phyloP scores from a whole-genome alignment of 1,140 invertebrate genomes.

The Pseudomyrmex flavicornis region DNA sequence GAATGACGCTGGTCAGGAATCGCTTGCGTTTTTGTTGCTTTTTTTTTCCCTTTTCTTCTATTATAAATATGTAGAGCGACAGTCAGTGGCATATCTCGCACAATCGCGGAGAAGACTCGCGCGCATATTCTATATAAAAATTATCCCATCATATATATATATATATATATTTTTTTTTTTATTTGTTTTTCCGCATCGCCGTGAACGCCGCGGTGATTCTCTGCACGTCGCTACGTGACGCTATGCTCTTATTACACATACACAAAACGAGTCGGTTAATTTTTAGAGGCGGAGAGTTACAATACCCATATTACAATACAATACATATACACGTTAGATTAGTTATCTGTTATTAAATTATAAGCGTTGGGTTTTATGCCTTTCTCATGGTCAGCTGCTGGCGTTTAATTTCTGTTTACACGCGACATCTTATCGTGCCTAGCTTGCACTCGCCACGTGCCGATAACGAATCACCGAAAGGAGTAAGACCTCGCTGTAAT shows the following conservation, averaged over 20 bases:
- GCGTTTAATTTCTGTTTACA: constrained; percentile 64
- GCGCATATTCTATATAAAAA: constrained; percentile 20
- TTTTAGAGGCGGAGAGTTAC: constrained; percentile 75
- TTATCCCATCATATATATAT: constrained; percentile 9
- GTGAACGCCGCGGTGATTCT: constrained; percentile 67
- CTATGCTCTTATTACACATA: constrained; percentile 72
- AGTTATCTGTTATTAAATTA: constrained; percentile 81
- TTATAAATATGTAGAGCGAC: constrained; percentile 15
- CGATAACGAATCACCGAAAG: constrained; percentile 61
- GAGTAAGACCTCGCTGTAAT: not conserved
- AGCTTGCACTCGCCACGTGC: constrained; percentile 63
- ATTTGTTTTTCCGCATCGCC: constrained; percentile 31
- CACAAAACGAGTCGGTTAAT: constrained; percentile 78
- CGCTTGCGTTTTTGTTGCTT: constrained; percentile 4
- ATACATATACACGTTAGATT: constrained; percentile 80
- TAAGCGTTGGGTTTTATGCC: constrained; percentile 77
- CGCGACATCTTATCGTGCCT: constrained; percentile 65
- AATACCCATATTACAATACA: constrained; percentile 80
- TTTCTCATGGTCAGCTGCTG: constrained; percentile 62
- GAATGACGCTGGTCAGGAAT: constrained; percentile 55
- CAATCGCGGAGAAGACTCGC: constrained; percentile 34
- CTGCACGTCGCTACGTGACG: constrained; percentile 70
- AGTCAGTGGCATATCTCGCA: constrained; percentile 52
- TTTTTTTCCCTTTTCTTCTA: constrained; percentile 9
- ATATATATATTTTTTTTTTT: no score